Conservation (phyloP, 2,888 invertebrate species). For the Philonicus albiceps region DNA sequence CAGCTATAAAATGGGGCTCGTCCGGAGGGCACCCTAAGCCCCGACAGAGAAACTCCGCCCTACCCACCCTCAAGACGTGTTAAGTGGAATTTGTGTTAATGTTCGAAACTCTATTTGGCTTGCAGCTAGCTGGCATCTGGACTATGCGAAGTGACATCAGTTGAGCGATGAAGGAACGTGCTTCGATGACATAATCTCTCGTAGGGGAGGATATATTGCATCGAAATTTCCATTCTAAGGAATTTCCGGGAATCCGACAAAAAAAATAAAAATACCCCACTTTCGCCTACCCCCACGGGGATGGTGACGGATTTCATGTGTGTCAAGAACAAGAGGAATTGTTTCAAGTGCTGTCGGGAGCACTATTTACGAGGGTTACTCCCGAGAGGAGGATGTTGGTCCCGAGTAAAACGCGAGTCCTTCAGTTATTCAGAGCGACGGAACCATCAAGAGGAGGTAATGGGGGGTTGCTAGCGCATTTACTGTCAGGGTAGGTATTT, state of each 20-base stretch:
- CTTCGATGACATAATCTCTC: slow-evolving; percentile 28
- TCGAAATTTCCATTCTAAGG: slow-evolving; percentile 27
- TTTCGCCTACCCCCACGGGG: not conserved
- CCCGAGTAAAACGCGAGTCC: not conserved
- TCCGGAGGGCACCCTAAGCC: not conserved
- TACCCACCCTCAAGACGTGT: slow-evolving; percentile 10
- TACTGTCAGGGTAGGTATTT: not conserved
- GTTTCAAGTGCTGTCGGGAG: slow-evolving; percentile 32
- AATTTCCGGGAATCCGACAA: not conserved
- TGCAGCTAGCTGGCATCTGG: slow-evolving; percentile 29
- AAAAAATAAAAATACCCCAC: not conserved
- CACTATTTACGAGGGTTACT: not conserved
- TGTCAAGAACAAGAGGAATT: slow-evolving; percentile 30
- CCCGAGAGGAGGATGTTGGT: not conserved
- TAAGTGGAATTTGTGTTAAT: slow-evolving; percentile 43
- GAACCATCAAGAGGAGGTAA: not conserved
- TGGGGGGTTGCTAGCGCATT: not conserved
- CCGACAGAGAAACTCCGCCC: not conserved
- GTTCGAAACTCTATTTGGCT: slow-evolving; percentile 37
- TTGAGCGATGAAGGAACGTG: slow-evolving; percentile 34
- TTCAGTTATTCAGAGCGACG: not conserved
- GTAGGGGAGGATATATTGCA: not conserved
- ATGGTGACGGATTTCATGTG: not conserved
- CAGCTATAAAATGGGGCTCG: not conserved
- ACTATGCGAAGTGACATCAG: slow-evolving; percentile 26